phyloP scores from a whole-genome alignment of 2,797 vertebrate genomes.

The Acipenser oxyrinchus region DNA sequence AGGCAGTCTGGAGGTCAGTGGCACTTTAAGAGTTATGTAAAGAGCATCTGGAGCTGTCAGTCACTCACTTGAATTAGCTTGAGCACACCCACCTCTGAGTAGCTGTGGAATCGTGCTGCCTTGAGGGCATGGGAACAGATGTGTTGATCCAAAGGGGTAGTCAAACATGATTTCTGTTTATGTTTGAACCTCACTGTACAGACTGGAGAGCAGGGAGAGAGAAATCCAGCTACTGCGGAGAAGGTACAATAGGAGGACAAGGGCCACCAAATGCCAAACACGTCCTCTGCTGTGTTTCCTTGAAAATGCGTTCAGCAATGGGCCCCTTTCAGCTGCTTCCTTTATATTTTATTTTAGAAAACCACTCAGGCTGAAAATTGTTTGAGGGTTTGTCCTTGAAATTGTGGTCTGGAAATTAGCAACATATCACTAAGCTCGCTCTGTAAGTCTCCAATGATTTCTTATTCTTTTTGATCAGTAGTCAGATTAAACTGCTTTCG shows the following conservation, averaged over 20 bases:
- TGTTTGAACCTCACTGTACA: conserved; percentile 30
- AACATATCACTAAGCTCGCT: conserved; percentile 29
- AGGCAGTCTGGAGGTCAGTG: conserved; percentile 12
- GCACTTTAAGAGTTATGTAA: conserved; percentile 41
- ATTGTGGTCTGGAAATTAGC: conserved; percentile 44
- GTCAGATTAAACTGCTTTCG: conserved; percentile 39
- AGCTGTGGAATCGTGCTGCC: conserved; percentile 37
- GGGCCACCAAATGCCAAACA: conserved; percentile 60
- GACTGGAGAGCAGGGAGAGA: conserved; percentile 22
- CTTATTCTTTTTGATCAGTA: conserved; percentile 37
- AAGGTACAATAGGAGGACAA: conserved; percentile 52
- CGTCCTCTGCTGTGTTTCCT: conserved; percentile 62
- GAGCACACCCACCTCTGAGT: conserved; percentile 35
- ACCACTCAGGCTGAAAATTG: conserved; percentile 59
- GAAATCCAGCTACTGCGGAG: conserved; percentile 45
- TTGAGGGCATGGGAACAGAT: conserved; percentile 51
- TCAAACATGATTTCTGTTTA: conserved; percentile 46
- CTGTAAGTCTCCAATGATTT: conserved; percentile 34
- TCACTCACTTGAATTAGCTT: conserved; percentile 42
- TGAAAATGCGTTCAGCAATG: conserved; percentile 47
- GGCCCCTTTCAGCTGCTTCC: conserved; percentile 44
- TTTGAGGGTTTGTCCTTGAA: conserved; percentile 25
- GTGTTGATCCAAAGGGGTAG: conserved; percentile 38
- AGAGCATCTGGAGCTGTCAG: conserved; percentile 48
- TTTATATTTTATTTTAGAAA: conserved; percentile 58